phyloP scores from a whole-genome alignment of 2,888 invertebrate species.

The Coleophora flavipennella region DNA sequence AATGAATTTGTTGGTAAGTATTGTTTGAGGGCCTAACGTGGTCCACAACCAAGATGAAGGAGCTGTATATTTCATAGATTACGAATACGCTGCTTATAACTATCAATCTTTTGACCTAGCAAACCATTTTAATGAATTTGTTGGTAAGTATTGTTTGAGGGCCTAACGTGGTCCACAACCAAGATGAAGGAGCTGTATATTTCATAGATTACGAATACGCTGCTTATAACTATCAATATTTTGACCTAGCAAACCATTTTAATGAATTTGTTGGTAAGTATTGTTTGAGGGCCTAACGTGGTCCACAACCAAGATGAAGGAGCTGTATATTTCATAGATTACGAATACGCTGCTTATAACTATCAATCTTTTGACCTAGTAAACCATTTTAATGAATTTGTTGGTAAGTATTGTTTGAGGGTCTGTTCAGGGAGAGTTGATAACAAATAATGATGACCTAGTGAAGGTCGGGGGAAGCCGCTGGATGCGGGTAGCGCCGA shows the following conservation, averaged over 20 bases:
- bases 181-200: slow-evolving; percentile 77
- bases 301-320: slow-evolving; percentile 82
- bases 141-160: slow-evolving; percentile 87
- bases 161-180: slow-evolving; percentile 93
- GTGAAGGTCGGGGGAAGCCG: no score
- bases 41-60: slow-evolving; percentile 82
- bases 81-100: slow-evolving; percentile 95
- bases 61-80: slow-evolving; percentile 93
- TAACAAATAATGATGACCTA: no score
- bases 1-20: slow-evolving; percentile 93
- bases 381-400: slow-evolving; percentile 98
- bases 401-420: no score
- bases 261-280: slow-evolving; percentile 93
- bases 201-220: slow-evolving; percentile 99
- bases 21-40: no score
- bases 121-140: slow-evolving; percentile 98
- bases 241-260: slow-evolving; percentile 98
- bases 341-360: slow-evolving; percentile 95
- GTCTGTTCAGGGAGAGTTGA: no score
- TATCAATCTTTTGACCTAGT: slow-evolving; percentile 97
- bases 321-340: slow-evolving; percentile 93
- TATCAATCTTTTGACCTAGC: slow-evolving; percentile 97
- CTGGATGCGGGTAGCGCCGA: no score
- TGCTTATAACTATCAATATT: slow-evolving; percentile 93
- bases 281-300: no score